Evolutionary conservation across 2,888 invertebrate genomes (phyloP).

Genomic region (Mystacides longicornis): DNA sequence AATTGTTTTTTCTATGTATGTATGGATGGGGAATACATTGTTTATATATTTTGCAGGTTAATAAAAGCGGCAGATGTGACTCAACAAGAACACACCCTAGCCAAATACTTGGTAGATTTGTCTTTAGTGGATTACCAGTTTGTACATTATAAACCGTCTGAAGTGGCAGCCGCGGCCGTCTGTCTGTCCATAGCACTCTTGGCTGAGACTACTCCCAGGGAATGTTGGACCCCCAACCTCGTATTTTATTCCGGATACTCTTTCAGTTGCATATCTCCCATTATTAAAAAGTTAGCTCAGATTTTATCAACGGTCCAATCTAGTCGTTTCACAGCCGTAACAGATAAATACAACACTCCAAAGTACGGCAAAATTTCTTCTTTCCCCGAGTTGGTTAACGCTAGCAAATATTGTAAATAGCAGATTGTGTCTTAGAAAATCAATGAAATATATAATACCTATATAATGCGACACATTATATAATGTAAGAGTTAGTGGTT

Average conservation of each 20-base stretch:
- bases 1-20: too few species aligned
- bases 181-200: slow-evolving; percentile 60
- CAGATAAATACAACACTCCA: slow-evolving; percentile 55
- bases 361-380: slow-evolving; percentile 58
- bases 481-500: too few species aligned
- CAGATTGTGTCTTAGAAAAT: too few species aligned
- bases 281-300: slow-evolving; percentile 61
- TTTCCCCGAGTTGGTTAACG: slow-evolving; percentile 53
- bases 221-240: slow-evolving; percentile 66
- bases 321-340: slow-evolving; percentile 63
- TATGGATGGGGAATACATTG: too few species aligned
- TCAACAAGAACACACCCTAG: slow-evolving; percentile 61
- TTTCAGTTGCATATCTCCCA: slow-evolving; percentile 58
- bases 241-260: slow-evolving; percentile 70
- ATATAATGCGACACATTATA: too few species aligned
- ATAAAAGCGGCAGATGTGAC: slow-evolving; percentile 54
- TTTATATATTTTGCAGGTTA: slow-evolving; percentile 42
- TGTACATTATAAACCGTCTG: slow-evolving; percentile 72
- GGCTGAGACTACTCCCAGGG: slow-evolving; percentile 29
- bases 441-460: too few species aligned
- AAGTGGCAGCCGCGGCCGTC: slow-evolving; percentile 73
- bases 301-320: slow-evolving; percentile 61
- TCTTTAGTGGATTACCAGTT: slow-evolving; percentile 73
- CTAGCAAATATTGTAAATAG: slow-evolving; percentile 15
- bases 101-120: slow-evolving; percentile 88